phyloP scores from a whole-genome alignment of 2,113 vertebrate genomes.

The Calonectris borealis region DNA sequence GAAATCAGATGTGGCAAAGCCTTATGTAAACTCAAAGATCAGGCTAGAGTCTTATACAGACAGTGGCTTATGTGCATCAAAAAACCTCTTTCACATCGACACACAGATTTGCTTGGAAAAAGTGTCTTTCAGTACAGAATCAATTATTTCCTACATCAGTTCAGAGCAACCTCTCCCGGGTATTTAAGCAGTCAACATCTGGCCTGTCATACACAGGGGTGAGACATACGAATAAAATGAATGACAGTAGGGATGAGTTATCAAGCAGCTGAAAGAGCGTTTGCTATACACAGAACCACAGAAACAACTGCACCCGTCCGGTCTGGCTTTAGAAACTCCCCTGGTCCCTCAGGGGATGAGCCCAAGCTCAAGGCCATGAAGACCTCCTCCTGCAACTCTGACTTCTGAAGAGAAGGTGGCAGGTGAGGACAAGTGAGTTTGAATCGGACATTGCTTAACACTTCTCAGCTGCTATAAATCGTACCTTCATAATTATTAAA shows the following conservation, averaged over 20 bases:
- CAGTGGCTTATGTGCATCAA: neutral
- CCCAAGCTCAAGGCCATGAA: neutral
- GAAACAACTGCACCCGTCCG: accelerated
- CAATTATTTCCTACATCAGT: neutral
- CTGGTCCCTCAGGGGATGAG: neutral
- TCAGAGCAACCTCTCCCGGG: neutral
- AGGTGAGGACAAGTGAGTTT: neutral
- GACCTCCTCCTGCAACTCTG: neutral
- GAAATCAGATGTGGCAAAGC: neutral
- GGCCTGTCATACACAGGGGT: neutral
- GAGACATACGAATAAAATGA: neutral
- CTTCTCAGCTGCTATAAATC: neutral
- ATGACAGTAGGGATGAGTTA: neutral
- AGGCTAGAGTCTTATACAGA: neutral
- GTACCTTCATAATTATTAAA: neutral
- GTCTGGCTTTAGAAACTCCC: neutral
- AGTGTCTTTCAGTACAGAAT: neutral
- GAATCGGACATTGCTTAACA: neutral
- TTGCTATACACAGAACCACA: neutral
- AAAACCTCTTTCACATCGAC: neutral
- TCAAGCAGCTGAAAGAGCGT: neutral
- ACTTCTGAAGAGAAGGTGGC: neutral
- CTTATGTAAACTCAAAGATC: neutral
- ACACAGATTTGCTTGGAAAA: neutral
- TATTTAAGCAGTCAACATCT: neutral